Conservation (phyloP, 64 coral and sea anemone genomes). For the Montipora efflorescens region DNA sequence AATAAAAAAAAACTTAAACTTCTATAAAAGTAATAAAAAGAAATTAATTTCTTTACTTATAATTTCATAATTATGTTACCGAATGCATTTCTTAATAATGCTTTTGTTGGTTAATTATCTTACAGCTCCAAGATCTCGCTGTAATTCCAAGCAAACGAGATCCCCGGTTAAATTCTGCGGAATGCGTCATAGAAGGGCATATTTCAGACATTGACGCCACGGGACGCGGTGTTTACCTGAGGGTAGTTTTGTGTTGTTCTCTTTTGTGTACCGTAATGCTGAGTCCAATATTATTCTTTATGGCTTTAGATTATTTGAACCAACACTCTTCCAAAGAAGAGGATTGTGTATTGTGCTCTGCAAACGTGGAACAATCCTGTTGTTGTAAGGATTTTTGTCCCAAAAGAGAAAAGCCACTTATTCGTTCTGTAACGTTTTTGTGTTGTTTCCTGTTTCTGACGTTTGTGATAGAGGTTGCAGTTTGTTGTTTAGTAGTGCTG, state of each 20-base stretch:
- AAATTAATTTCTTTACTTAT: no score
- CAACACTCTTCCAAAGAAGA: background rate
- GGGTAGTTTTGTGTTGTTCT: background rate
- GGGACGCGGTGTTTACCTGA: background rate
- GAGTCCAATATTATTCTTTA: background rate
- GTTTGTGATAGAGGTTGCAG: background rate
- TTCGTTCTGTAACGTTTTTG: no score
- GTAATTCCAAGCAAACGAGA: background rate
- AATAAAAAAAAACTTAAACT: no score
- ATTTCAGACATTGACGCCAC: background rate
- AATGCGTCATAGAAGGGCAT: background rate
- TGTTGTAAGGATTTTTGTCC: no score
- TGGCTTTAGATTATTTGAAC: background rate
- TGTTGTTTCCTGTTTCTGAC: background rate
- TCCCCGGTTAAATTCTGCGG: background rate
- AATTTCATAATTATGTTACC: no score
- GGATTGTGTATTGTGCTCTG: background rate
- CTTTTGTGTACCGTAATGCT: background rate
- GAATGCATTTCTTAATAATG: no score
- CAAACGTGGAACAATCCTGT: no score
- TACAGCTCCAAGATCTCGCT: background rate
- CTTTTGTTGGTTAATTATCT: background rate
- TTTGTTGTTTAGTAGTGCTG: background rate
- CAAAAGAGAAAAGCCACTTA: no score
- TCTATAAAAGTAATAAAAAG: no score